These are phyloP conservation scores for Portunus trituberculatus DNA, from an alignment of 1,140 invertebrate species.

Conservation along the genomic window DNA sequence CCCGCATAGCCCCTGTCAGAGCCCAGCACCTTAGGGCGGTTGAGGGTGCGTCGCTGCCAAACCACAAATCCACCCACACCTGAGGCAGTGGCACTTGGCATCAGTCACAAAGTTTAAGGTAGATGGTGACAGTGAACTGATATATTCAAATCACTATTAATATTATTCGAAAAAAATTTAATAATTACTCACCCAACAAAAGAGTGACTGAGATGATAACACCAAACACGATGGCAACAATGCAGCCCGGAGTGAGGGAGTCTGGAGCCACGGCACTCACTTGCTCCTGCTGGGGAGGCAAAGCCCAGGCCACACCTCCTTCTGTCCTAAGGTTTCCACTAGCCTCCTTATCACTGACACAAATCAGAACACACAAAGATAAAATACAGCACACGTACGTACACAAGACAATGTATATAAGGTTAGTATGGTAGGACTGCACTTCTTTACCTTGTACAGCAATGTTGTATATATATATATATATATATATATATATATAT, in stretches of 20 bases:
- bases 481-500: too few species aligned
- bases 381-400: too few species aligned
- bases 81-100: neutral
- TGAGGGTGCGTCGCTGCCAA: constrained; percentile 87
- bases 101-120: too few species aligned
- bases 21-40: constrained; percentile 91
- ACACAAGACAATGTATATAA: too few species aligned
- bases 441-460: too few species aligned
- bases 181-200: constrained; percentile 59
- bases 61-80: constrained; percentile 87
- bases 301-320: neutral
- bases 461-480: too few species aligned
- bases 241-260: constrained; percentile 64
- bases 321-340: neutral
- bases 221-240: constrained; percentile 71
- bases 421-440: too few species aligned
- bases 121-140: too few species aligned
- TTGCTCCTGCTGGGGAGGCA: constrained; percentile 69
- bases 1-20: constrained; percentile 88
- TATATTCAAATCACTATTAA: neutral
- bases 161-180: too few species aligned
- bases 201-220: constrained; percentile 61
- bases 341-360: constrained; percentile 15
- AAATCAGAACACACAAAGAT: neutral
- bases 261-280: constrained; percentile 69